These are phyloP conservation scores for Lypha dubia DNA, from an alignment of 2,888 invertebrate genomes.

Conservation along the genomic window DNA sequence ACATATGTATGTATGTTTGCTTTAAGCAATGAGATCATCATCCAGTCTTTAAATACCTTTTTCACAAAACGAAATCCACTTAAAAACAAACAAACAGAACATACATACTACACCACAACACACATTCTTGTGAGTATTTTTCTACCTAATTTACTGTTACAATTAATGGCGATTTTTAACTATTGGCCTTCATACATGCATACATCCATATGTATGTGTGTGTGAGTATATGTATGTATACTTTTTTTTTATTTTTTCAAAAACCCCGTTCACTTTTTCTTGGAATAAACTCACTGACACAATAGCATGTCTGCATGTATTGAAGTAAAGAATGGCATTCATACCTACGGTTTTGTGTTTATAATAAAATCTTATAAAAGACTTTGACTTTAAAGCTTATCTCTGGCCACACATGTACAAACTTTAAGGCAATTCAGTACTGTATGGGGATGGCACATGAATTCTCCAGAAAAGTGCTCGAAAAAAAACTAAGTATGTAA, in stretches of 20 bases:
- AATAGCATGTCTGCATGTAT: not conserved
- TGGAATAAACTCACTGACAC: not conserved
- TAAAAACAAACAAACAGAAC: constrained; percentile 20
- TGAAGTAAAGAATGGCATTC: not conserved
- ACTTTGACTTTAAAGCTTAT: constrained; percentile 60
- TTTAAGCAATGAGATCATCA: constrained; percentile 71
- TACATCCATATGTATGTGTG: too few relatives aligned
- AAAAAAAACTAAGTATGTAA: too few relatives aligned
- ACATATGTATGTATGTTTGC: too few relatives aligned
- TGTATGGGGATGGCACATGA: not conserved
- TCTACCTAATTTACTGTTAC: constrained; percentile 21
- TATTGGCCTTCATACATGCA: constrained; percentile 6
- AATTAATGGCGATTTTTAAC: constrained; percentile 58
- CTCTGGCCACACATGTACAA: constrained; percentile 5
- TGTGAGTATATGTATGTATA: constrained; percentile 54
- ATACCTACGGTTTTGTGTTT: constrained; percentile 32
- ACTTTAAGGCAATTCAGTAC: not conserved
- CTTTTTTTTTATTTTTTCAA: too few relatives aligned
- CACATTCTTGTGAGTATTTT: not conserved
- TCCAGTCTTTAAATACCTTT: constrained; percentile 57
- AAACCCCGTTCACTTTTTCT: constrained; percentile 41
- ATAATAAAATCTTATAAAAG: constrained; percentile 37
- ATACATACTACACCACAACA: too few relatives aligned
- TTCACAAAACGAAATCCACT: constrained; percentile 29
- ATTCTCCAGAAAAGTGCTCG: not conserved